Percentiles rank a stretch among this genome's conserved stretches.
Conservation (phyloP, 2,113 vertebrate genomes). For the Tursiops truncatus region DNA sequence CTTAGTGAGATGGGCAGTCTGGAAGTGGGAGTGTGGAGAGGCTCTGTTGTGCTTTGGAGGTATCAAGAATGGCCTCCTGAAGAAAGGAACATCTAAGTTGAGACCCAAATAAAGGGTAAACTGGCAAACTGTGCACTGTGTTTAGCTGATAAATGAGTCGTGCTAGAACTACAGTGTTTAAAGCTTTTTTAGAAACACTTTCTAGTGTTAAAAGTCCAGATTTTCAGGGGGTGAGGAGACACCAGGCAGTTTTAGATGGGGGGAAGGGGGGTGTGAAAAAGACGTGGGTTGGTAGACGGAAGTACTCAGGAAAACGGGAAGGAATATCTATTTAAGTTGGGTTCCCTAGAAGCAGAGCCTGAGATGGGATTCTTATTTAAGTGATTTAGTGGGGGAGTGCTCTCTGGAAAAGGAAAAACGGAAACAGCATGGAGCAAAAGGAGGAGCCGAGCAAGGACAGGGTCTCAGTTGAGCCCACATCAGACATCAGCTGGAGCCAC, state of each 20-base stretch:
- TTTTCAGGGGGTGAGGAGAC: background rate
- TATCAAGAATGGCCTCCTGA: background rate
- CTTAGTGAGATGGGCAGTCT: background rate
- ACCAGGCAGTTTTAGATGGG: background rate
- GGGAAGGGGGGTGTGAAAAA: background rate
- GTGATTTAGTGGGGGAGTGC: background rate
- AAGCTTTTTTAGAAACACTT: background rate
- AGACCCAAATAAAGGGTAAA: background rate
- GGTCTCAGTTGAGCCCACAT: background rate
- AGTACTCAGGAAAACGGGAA: background rate
- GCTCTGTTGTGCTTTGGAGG: background rate
- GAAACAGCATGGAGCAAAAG: background rate
- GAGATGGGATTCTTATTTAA: background rate
- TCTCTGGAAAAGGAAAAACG: background rate
- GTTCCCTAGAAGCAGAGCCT: background rate
- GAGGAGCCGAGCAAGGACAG: background rate
- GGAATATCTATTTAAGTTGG: background rate
- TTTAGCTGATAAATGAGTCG: background rate
- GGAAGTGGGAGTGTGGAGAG: background rate
- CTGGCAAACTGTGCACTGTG: background rate
- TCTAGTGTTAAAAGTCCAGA: background rate
- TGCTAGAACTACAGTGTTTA: background rate
- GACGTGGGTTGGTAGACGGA: background rate
- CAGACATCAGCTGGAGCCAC: background rate
- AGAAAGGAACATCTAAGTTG: background rate